These are phyloP conservation scores for Crematogaster levior DNA, from an alignment of 2,888 invertebrate species.

Conservation along the genomic window DNA sequence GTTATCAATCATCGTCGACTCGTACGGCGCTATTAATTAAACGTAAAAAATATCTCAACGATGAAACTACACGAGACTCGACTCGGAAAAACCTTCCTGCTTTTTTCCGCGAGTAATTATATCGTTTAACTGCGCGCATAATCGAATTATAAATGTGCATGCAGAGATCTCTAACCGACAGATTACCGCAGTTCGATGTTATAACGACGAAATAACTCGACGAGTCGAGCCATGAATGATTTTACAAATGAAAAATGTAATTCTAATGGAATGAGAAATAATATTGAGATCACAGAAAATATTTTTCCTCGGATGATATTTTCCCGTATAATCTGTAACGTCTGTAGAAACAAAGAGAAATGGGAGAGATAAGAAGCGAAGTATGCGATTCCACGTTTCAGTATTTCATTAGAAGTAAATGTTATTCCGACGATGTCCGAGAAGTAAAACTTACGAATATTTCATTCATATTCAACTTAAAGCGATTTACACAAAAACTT, in stretches of 20 bases:
- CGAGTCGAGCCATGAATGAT: slow-evolving; percentile 8
- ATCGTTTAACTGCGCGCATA: slow-evolving; percentile 49
- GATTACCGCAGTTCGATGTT: slow-evolving; percentile 25
- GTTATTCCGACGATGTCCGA: background rate
- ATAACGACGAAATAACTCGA: slow-evolving; percentile 17
- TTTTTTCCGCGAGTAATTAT: slow-evolving; percentile 26
- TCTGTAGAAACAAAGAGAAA: background rate
- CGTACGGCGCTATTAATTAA: slow-evolving; percentile 66
- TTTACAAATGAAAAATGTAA: slow-evolving; percentile 31
- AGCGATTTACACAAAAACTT: slow-evolving; percentile 1
- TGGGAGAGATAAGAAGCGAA: background rate
- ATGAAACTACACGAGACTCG: background rate
- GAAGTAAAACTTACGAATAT: slow-evolving; percentile 1
- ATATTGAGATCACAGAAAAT: slow-evolving; percentile 19
- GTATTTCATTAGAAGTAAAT: slow-evolving; percentile 15
- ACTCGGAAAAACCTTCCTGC: background rate
- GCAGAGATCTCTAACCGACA: slow-evolving; percentile 47
- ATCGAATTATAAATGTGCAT: slow-evolving; percentile 47
- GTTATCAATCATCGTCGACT: slow-evolving; percentile 64
- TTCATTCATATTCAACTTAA: background rate
- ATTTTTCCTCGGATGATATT: background rate
- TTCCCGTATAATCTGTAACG: background rate
- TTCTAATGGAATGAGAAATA: slow-evolving; percentile 23
- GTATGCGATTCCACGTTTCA: background rate
- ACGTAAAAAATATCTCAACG: slow-evolving; percentile 29